Base-by-base conservation (phyloP, 2,797 vertebrate species). In the Carcharodon carcharias region DNA sequence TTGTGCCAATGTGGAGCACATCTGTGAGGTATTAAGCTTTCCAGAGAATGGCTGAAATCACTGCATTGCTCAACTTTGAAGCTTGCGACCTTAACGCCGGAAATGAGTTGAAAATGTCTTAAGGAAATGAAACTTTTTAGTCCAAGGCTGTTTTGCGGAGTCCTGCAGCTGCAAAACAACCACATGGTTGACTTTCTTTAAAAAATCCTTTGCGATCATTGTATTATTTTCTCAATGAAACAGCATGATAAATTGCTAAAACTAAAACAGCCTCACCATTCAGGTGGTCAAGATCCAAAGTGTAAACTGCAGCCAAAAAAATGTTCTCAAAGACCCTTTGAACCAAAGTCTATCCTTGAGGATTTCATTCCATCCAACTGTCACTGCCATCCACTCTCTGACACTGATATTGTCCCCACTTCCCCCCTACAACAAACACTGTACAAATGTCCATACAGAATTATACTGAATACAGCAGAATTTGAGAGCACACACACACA, bases 101-200 rank as follows among this genome's bases (percentile, higher is more conserved):
- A 85, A 85, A 85, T 85, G 82, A 85, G 82, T 85, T 85, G 21
- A 85, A 85, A 85, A 85, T 85, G 45, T 85, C 45, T 85, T 85
- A 50, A 85, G 82, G 82, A 85, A 85, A 85, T 85, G 45, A 45
- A 85, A 85, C 82, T 45, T 45, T 50, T 85, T 23, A 85, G 82
- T 85, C 82, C 40, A 85, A 50, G 82, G 50, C 23, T 50, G 82
- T 85, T 26, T 6, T 45, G 50, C 7, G 16, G 82, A 85, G 82
- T 85, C 45, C 40, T 50, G 45, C 45, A 23, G 45, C 40, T 85
- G 26, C 7, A 26, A 77, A 85, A 12, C 23, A 85, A 85, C 50
- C 23, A 45, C 40, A 26, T 40, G 45, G 82, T 50, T 85, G 40
- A 50, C 82, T 50, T 85, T 26, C 45, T 85, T 50, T 21, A 21